phyloP scores from a whole-genome alignment of 2,113 vertebrate species.

The Cavia porcellus region DNA sequence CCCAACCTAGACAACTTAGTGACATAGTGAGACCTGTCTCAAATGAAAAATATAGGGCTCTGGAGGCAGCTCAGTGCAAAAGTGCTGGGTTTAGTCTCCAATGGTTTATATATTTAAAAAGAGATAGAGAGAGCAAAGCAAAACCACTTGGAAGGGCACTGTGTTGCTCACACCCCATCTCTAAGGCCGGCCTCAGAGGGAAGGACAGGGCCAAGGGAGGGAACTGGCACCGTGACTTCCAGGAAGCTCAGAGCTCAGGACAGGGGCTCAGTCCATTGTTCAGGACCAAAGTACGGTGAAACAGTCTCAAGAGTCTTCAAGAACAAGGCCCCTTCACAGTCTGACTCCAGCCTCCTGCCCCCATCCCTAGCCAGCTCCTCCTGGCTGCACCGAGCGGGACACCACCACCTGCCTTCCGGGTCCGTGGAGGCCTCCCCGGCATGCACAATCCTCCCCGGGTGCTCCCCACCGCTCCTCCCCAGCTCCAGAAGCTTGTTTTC shows the following conservation, averaged over 20 bases:
- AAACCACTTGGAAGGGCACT: not conserved
- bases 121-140: not conserved
- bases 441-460: conserved; percentile 29
- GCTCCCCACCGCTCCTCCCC: conserved; percentile 40
- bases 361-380: not conserved
- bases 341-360: not conserved
- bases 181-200: not conserved
- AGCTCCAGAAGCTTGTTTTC: conserved; percentile 75
- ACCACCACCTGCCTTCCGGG: conserved; percentile 46
- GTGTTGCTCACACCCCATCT: not conserved
- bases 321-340: not conserved
- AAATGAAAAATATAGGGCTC: not conserved
- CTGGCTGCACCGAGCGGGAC: fast-evolving
- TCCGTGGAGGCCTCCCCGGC: not conserved
- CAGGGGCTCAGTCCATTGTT: not conserved
- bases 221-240: not conserved
- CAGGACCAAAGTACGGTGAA: not conserved
- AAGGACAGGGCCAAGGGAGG: not conserved
- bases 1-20: not conserved
- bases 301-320: not conserved
- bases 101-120: too few species aligned
- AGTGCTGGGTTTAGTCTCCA: not conserved
- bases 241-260: not conserved
- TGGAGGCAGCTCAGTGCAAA: not conserved
- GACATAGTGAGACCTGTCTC: not conserved